Evolutionary conservation across 2,797 vertebrate genomes (phyloP), one percentile per base, ranked within the genome.

Genomic region (Numenius phaeopus): DNA sequence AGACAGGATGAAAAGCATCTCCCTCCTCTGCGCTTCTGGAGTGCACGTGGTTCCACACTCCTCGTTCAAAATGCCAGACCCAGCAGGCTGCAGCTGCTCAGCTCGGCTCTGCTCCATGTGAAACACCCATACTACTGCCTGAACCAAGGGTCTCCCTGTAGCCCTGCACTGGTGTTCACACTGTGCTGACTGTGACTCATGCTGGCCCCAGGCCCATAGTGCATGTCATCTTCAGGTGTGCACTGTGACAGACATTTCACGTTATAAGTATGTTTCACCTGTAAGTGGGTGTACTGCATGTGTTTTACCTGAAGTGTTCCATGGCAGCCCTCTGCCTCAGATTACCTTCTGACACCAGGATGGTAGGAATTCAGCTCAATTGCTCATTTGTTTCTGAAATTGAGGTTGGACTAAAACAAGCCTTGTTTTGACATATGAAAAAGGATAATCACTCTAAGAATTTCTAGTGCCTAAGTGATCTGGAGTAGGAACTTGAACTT

Each of bases 141-240:
- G 6, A 37, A 29, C 10, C 1, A 14, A 55, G 67, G 42, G 37
- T 3, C 8, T 5, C 32, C 20, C 37, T 70, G 46, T 22, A 32
- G 22, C 24, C 18, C 2, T 0, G 1, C 0, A 0, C 37, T 37
- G 2, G 1, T 32, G 40, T 44, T 40, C 62, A 22, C 14, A 2
- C 18, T 34, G 14, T 11, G 14, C 24, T 40, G n/a, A 1, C 32
- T 29, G 50, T 44, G 61, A 29, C 32, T n/a, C 18, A 13, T 3
- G 2, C 37, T 66, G 46, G 29, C 73, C 65, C 62, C 73, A 66
- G 70, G 64, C 13, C 18, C 27, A 17, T 5, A 50, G 16, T 5
- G 3, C 26, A 3, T 17, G 14, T 27, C 29, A 54, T 14, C 20
- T 61, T 79, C 8, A 8, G 37, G 37, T n/a, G 22, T 16, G 14